Base-by-base conservation (phyloP, 2,888 invertebrate species). In the Hydropsyche betteni region DNA sequence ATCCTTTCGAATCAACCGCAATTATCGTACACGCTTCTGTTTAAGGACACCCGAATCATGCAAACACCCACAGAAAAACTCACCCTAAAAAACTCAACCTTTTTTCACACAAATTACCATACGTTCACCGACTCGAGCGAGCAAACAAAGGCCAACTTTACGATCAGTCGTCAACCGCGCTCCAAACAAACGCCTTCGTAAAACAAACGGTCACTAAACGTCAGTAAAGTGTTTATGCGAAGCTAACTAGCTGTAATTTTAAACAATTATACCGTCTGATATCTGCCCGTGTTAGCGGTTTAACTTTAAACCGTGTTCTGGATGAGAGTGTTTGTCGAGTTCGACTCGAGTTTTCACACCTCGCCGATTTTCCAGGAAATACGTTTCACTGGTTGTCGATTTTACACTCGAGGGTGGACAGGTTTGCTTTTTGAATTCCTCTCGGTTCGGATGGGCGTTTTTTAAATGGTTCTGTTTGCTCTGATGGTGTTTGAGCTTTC, bases 161-260 rank as follows among this genome's bases (percentile, higher is more conserved):
- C 44, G 44, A 10, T 8, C 44, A 44, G 44, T 44, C 36, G 64
- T 33, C 64, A 36, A 33, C 6, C 34, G 12, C 64, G 64, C 44
- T 44, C 10, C 44, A 10, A 44, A 12, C 10, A 64, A 64, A 24
- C 36, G 64, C 64, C 6, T 24, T 24, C 58, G 12, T 64, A 33
- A 64, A 73, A 51, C 74, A 68, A 24, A 64, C 52, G 53, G 44
- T 52, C 75, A 61, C 68, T 70, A 76, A 69, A 69, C 51, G 72
- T 12, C 61, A 69, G 74, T 68, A 71, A 55, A 55, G 10, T 72
- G 74, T 70, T 76, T 76, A 55, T 44, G 44, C 34, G 44, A 44
- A 51, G 74, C 72, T 76, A 75, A 77, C 51, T 58, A 38, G 24
- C 12, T 75, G 70, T 74, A 70, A 71, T 74, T 74, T 75, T 58